Conservation (phyloP, 2,888 invertebrate species). For the Pecten maximus region DNA sequence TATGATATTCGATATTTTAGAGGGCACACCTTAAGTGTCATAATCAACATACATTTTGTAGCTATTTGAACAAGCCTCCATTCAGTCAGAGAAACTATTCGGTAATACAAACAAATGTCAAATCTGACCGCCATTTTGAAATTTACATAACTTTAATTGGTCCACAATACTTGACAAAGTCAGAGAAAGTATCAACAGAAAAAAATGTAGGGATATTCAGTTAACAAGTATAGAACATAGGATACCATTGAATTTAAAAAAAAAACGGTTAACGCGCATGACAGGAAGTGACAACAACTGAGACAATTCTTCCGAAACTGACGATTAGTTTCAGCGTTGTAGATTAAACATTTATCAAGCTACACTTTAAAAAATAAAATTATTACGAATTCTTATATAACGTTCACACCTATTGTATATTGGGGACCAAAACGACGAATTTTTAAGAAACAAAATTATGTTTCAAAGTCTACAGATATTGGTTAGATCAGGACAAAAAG, state of each 20-base stretch:
- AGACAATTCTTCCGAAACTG: slow-evolving; percentile 24
- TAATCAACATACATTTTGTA: neutral
- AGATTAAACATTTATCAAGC: neutral
- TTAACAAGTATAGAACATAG: neutral
- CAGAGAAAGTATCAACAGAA: slow-evolving; percentile 9
- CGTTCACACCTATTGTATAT: neutral
- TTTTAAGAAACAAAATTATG: neutral
- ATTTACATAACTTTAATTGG: slow-evolving; percentile 10
- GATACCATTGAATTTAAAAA: neutral
- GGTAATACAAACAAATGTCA: neutral
- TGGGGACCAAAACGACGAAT: neutral
- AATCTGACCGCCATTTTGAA: neutral
- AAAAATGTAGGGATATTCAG: neutral
- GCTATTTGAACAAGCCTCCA: neutral
- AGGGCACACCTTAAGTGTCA: neutral
- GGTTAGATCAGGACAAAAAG: neutral
- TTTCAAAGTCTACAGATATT: neutral
- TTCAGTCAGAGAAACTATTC: neutral
- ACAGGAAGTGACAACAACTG: neutral
- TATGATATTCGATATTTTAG: neutral
- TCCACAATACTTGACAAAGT: slow-evolving; percentile 13
- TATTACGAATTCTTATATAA: neutral
- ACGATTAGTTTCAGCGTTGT: neutral
- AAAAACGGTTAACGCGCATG: neutral
- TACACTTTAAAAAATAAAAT: neutral